Base-by-base conservation (phyloP, 2,888 invertebrate species). In the Neocrepidodera transversa region DNA sequence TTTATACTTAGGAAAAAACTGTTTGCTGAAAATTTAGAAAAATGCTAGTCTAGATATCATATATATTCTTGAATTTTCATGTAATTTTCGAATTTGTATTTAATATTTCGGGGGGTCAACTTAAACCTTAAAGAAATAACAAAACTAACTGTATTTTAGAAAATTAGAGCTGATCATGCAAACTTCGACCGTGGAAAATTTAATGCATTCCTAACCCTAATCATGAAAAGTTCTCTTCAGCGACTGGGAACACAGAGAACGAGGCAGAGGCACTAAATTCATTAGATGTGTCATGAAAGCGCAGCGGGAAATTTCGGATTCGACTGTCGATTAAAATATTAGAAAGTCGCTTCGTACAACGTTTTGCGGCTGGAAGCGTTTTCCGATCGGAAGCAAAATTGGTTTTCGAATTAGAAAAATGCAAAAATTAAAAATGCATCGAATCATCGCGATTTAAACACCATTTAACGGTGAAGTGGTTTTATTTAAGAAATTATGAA, bases 281-380 rank as follows among this genome's bases (percentile, higher is more conserved):
- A 54, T 54, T 54, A 54, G 54, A 54, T 28, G 54, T 54, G 54
- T 54, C 54, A 54, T 45, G 54, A 47, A 54, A 54, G 45, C 35
- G 36, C 54, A 54, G 45, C 23, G 45, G 45, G 36, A 54, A 52
- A 30, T 50, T 54, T 36, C 13, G 54, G n/a, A n/a, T n/a, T n/a
- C n/a, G n/a, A n/a, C n/a, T 48, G 53, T 51, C 58, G 58, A 58
- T 58, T 52, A 58, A 58, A 52, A 53, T 48, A 58, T 48, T 58
- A 58, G 38, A 58, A 58, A 58, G 52, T 58, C 48, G 58, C 58
- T 40, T 47, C 32, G 58, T 36, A 42, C 53, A 43, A 38, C 47
- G 26, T 40, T 58, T 48, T 36, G 20, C 32, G 13, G 23, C 14
- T 30, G 26, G 23, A 47, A 54, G 23, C 14, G 54, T 54, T 54